A percentile compares a stretch with the other conserved stretches of the same genome.
These are phyloP conservation scores for Trichomalopsis sarcophagae DNA, from an alignment of 1,140 invertebrate genomes.

Conservation along the genomic window DNA sequence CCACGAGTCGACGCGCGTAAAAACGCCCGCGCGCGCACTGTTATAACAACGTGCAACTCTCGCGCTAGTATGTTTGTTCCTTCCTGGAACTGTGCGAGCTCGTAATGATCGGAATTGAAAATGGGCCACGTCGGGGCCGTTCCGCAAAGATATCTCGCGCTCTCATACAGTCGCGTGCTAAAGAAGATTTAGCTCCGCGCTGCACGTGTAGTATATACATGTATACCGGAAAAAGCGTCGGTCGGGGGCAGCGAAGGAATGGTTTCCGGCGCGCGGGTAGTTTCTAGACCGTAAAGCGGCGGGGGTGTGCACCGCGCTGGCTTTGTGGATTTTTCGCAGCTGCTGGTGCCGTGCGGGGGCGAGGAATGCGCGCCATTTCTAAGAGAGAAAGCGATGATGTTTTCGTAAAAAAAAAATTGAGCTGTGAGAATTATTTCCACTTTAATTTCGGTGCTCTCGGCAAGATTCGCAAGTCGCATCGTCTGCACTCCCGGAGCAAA, in stretches of 20 bases:
- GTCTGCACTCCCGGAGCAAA: background rate
- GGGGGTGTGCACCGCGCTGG: background rate
- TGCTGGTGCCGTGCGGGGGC: background rate
- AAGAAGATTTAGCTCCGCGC: background rate
- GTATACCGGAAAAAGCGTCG: background rate
- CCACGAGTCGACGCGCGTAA: background rate
- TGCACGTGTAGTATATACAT: background rate
- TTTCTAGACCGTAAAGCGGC: background rate
- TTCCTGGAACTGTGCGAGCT: background rate
- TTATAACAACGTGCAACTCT: background rate
- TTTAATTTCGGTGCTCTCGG: background rate
- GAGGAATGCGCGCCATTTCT: too few relatives aligned
- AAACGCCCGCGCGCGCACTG: background rate
- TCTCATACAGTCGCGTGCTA: slow-evolving; percentile 7
- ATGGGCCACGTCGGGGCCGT: slow-evolving; percentile 15
- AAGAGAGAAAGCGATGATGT: too few relatives aligned
- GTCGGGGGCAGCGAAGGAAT: slow-evolving; percentile 6
- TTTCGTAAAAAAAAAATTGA: too few relatives aligned
- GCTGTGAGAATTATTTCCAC: too few relatives aligned
- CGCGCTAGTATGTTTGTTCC: background rate
- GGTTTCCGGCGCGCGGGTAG: slow-evolving; percentile 25
- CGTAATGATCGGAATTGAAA: slow-evolving; percentile 22
- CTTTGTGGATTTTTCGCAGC: slow-evolving; percentile 13
- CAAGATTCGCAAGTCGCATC: background rate
- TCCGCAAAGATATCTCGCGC: background rate